Evolutionary conservation across 2,888 invertebrate species (phyloP), one percentile per base, ranked within the genome.

Genomic region (Hirtodrosophila trivittata): DNA sequence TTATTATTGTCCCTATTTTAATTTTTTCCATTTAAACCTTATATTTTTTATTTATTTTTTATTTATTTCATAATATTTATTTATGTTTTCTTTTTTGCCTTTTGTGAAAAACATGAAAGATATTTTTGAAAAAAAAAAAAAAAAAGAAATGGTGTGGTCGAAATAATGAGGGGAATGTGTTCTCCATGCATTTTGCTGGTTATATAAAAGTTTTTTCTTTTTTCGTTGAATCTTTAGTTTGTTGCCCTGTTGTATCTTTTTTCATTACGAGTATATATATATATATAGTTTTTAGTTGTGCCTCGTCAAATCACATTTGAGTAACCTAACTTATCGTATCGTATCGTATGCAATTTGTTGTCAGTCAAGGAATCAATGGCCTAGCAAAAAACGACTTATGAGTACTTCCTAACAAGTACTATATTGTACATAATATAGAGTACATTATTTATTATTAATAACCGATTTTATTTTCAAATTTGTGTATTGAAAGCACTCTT

Each of bases 131-230:
- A 45, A 55, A 49, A 9, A 30, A 7, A 16, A 62, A 30, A 47
- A 70, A 65, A 52, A 25, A 5, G 32, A 57, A 72, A 72, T 86
- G 89, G 90, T 90, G 89, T 90, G 90, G 90, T 86, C 80, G 80
- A 77, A 89, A 89, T 89, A 90, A 89, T 90, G 89, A 89, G 89
- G 89, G 89, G 89, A 87, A 87, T 89, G 88, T 89, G 88, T 89
- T 89, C 89, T 90, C 87, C 87, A 87, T 87, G 84, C 89, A 89
- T 90, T 71, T 71, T 89, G 85, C 89, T 89, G 89, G 77, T 88
- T 89, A 76, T 87, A 82, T 56, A 60, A 77, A 62, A 65, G 59
- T 62, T 16, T 38, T 54, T 56, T 35, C 13, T 42, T 42, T 57
- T 42, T 58, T 42, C 25, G 38, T 50, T 37, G 38, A 21, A 3